A percentile compares a stretch with the other conserved stretches of the same genome.
These are phyloP conservation scores for Brachyalestes nurse DNA, from an alignment of 2,797 vertebrate species.

Conservation along the genomic window DNA sequence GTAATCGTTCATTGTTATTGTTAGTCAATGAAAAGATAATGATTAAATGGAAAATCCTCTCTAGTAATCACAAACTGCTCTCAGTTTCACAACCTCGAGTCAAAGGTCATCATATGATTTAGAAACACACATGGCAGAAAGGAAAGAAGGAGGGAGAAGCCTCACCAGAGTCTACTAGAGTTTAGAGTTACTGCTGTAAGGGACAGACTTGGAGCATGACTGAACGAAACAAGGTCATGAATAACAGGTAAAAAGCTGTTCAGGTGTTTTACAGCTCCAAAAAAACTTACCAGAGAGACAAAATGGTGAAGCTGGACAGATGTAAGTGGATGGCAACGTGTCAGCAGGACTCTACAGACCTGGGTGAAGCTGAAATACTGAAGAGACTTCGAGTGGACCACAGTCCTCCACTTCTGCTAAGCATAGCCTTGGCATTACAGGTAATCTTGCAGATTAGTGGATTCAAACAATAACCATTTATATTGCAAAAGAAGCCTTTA, in stretches of 20 bases:
- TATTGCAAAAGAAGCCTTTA: not conserved
- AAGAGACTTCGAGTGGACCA: slow-evolving; percentile 42
- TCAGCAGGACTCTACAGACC: slow-evolving; percentile 30
- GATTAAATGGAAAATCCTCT: slow-evolving; percentile 55
- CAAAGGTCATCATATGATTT: slow-evolving; percentile 58
- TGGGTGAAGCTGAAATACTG: not conserved
- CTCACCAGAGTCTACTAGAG: not conserved
- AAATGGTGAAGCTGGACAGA: slow-evolving; percentile 13
- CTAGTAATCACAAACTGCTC: slow-evolving; percentile 47
- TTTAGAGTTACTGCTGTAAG: not conserved
- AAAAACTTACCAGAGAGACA: slow-evolving; percentile 1
- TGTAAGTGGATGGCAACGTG: not conserved
- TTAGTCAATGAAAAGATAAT: slow-evolving; percentile 57
- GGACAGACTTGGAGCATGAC: not conserved
- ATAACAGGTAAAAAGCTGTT: not conserved
- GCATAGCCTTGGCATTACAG: slow-evolving; percentile 62
- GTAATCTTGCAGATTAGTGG: slow-evolving; percentile 31
- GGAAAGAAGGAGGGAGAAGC: slow-evolving; percentile 1
- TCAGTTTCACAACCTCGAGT: slow-evolving; percentile 53
- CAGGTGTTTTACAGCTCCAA: not conserved
- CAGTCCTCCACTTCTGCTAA: slow-evolving; percentile 49
- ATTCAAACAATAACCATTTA: not conserved
- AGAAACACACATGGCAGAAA: not conserved
- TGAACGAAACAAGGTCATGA: not conserved
- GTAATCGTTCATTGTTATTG: slow-evolving; percentile 44